A percentile compares a stretch with the other conserved stretches of the same genome.
Conservation (phyloP, 2,888 invertebrate genomes). For the Andrena minutula region DNA sequence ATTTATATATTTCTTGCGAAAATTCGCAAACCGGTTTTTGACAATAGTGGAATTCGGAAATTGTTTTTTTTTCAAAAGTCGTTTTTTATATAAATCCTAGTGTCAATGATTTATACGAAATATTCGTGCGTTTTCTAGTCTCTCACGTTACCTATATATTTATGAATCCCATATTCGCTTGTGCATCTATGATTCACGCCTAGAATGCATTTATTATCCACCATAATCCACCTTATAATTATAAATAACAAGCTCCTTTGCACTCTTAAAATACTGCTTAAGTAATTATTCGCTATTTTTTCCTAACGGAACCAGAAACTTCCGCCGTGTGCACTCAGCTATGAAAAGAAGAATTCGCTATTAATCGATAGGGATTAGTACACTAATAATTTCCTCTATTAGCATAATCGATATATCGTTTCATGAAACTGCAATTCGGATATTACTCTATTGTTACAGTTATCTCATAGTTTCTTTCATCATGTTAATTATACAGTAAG, state of each 20-base stretch:
- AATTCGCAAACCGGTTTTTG: too few relatives aligned
- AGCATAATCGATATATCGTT: neutral
- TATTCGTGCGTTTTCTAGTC: too few relatives aligned
- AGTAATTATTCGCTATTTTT: conserved; percentile 14
- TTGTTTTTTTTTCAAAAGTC: too few relatives aligned
- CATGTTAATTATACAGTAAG: too few relatives aligned
- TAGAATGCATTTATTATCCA: conserved; percentile 17
- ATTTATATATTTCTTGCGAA: too few relatives aligned
- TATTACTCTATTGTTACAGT: neutral
- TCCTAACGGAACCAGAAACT: conserved; percentile 52
- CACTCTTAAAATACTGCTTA: neutral
- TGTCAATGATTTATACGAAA: too few relatives aligned
- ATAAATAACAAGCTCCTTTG: neutral
- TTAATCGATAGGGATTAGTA: conserved; percentile 4
- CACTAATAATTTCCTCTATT: neutral
- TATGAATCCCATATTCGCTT: too few relatives aligned
- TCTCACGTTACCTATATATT: too few relatives aligned
- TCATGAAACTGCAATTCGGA: neutral
- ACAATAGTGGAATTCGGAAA: too few relatives aligned
- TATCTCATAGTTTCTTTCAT: neutral
- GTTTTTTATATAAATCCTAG: too few relatives aligned
- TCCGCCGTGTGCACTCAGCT: conserved; percentile 45
- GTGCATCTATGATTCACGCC: neutral
- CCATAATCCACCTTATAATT: conserved; percentile 1
- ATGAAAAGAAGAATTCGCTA: conserved; percentile 26